These are phyloP conservation scores for Timema podura DNA, from an alignment of 2,888 invertebrate species.

Conservation along the genomic window DNA sequence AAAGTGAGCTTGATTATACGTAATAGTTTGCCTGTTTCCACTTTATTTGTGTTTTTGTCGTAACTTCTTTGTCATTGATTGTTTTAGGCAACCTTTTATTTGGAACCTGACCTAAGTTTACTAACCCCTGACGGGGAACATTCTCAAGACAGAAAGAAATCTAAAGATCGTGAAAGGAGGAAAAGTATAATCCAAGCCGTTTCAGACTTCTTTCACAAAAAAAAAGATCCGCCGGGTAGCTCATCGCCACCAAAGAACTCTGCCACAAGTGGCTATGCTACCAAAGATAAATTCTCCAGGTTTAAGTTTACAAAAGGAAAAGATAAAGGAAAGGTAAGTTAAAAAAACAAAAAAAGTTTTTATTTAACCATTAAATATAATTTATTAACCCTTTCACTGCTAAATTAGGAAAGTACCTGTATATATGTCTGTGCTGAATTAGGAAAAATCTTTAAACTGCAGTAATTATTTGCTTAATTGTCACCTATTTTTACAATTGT, in stretches of 20 bases:
- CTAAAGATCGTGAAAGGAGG: conserved; percentile 66
- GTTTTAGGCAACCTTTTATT: conserved; percentile 15
- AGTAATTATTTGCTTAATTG: too few species aligned
- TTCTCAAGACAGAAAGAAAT: conserved; percentile 42
- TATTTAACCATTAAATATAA: too few species aligned
- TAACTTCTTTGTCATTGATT: too few species aligned
- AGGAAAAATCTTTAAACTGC: too few species aligned
- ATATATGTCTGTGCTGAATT: too few species aligned
- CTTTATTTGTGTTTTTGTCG: too few species aligned
- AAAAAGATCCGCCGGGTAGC: conserved; percentile 53
- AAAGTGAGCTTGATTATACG: too few species aligned
- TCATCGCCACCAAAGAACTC: conserved; percentile 37
- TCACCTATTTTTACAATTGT: too few species aligned
- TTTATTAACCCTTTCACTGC: too few species aligned
- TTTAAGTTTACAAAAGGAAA: conserved; percentile 59
- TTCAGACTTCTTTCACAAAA: conserved; percentile 75
- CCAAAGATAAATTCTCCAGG: conserved; percentile 53
- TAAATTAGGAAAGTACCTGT: too few species aligned
- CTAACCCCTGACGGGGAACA: not conserved
- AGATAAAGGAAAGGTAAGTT: conserved; percentile 59
- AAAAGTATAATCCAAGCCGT: conserved; percentile 82
- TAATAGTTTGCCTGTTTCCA: too few species aligned
- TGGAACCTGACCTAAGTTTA: conserved; percentile 12
- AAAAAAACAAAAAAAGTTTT: too few species aligned
- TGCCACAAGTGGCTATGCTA: conserved; percentile 37